Conservation (phyloP, 1,140 invertebrate genomes). For the Sitophilus oryzae region DNA sequence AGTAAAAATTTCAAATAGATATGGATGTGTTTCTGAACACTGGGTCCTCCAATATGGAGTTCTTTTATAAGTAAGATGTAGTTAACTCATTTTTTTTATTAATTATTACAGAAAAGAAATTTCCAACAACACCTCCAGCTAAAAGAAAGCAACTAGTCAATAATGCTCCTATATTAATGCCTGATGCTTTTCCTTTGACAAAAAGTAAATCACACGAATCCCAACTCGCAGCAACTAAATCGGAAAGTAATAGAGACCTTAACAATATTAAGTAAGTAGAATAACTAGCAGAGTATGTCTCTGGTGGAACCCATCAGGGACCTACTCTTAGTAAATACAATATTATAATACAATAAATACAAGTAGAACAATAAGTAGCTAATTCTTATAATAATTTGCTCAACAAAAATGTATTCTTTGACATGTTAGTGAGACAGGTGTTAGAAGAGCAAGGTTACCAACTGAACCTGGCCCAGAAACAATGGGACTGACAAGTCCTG, state of each 20-base stretch:
- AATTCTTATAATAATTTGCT: too few species aligned
- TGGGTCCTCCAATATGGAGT: too few species aligned
- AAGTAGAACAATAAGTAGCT: too few species aligned
- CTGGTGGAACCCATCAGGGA: too few species aligned
- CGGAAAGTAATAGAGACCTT: constrained; percentile 42
- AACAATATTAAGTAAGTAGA: constrained; percentile 26
- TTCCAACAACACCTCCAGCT: constrained; percentile 74
- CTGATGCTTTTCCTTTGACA: constrained; percentile 56
- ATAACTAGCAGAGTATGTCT: too few species aligned
- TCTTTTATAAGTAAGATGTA: too few species aligned
- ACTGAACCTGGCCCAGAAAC: constrained; percentile 61
- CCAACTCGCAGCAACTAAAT: constrained; percentile 65
- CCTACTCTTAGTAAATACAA: too few species aligned
- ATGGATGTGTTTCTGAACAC: too few species aligned
- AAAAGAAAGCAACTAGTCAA: constrained; percentile 62
- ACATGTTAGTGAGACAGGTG: constrained; percentile 25
- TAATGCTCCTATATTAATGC: constrained; percentile 44
- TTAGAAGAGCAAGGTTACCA: constrained; percentile 57
- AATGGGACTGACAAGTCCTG: constrained; percentile 49
- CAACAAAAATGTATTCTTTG: constrained; percentile 9
- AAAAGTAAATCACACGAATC: constrained; percentile 92
- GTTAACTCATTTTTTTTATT: background rate
- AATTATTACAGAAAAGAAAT: constrained; percentile 49
- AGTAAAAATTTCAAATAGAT: too few species aligned
- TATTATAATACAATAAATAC: too few species aligned